phyloP scores from a whole-genome alignment of 1,140 invertebrate species.

The Mercenaria mercenaria region DNA sequence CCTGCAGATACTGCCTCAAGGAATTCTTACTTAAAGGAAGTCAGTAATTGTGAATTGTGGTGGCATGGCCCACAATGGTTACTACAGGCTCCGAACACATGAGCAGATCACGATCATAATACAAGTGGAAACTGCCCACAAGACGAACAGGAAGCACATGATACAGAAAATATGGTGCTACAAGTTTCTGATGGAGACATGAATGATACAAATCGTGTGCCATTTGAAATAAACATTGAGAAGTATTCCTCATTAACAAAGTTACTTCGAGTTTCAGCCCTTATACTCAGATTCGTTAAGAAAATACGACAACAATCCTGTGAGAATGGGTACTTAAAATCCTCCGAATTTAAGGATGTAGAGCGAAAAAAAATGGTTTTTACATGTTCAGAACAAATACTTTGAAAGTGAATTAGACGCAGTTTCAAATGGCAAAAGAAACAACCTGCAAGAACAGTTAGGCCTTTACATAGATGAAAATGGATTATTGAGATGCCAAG shows the following conservation, averaged over 20 bases:
- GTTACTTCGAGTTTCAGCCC: slow-evolving; percentile 3
- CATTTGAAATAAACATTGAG: slow-evolving; percentile 1
- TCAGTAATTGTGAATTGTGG: slow-evolving; percentile 6
- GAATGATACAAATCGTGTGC: not conserved
- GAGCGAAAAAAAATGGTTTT: no score
- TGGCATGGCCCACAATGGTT: slow-evolving; percentile 17
- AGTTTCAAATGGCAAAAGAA: no score
- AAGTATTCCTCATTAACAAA: slow-evolving; percentile 41
- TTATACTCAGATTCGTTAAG: not conserved
- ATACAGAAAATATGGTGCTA: not conserved
- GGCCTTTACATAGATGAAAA: no score
- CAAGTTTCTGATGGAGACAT: not conserved
- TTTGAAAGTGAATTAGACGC: no score
- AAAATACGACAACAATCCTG: not conserved
- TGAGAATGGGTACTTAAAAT: not conserved
- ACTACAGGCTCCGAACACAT: not conserved
- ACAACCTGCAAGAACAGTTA: no score
- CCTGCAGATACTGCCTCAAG: slow-evolving; percentile 25
- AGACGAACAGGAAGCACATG: no score
- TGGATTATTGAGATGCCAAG: no score
- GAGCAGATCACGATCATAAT: not conserved
- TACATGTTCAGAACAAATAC: no score
- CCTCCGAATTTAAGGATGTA: no score
- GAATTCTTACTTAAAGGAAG: not conserved
- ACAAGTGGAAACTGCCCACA: no score